Evolutionary conservation across 2,888 invertebrate species (phyloP).

Genomic region (Anticlea derivata): DNA sequence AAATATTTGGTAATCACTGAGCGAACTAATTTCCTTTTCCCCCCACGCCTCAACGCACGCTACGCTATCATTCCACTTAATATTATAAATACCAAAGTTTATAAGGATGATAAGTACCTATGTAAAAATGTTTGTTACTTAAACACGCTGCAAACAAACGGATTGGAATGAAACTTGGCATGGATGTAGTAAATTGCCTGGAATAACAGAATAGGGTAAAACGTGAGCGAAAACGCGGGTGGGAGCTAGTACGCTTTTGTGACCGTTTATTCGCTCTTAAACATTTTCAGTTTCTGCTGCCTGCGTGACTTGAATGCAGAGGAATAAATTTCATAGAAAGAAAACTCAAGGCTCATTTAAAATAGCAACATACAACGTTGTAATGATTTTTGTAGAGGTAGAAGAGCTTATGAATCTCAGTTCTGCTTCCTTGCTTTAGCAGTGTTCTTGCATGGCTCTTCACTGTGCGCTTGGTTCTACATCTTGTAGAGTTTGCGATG

Average conservation of each 20-base stretch:
- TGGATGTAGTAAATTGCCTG: too few relatives aligned
- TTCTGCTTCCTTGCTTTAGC: conserved; percentile 2
- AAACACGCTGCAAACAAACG: too few relatives aligned
- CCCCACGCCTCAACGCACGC: conserved; percentile 28
- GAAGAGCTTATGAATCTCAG: neutral
- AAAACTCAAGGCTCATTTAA: too few relatives aligned
- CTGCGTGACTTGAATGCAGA: neutral
- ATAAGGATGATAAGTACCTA: too few relatives aligned
- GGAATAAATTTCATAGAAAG: too few relatives aligned
- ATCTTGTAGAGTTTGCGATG: conserved; percentile 4
- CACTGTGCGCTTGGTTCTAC: neutral
- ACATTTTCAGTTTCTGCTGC: neutral
- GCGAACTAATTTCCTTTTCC: conserved; percentile 25
- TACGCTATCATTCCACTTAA: conserved; percentile 30
- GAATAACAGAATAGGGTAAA: too few relatives aligned
- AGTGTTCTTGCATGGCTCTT: conserved; percentile 14
- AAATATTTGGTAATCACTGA: conserved; percentile 2
- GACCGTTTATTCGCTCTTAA: conserved; percentile 4
- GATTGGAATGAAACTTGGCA: too few relatives aligned
- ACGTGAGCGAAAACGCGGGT: too few relatives aligned
- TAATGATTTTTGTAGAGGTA: neutral
- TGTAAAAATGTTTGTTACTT: too few relatives aligned
- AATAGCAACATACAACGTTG: neutral
- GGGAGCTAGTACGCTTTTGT: too few relatives aligned
- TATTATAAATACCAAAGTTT: too few relatives aligned